phyloP scores from a whole-genome alignment of 2,888 invertebrate species.

The Bhutanitis thaidina region DNA sequence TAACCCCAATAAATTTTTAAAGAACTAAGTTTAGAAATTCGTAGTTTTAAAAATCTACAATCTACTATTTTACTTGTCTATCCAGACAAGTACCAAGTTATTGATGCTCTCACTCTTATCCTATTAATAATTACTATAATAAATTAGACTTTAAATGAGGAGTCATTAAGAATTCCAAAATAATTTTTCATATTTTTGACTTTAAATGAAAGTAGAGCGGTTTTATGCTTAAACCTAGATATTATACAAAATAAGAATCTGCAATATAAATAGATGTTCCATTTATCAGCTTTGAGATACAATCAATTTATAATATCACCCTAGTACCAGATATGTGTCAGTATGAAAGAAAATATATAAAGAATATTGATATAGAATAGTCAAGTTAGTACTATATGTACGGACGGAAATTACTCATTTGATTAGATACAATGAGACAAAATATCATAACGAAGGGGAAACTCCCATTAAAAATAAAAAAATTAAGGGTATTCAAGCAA shows the following conservation, averaged over 20 bases:
- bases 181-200: slow-evolving; percentile 28
- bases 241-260: slow-evolving; percentile 77
- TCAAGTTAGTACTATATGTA: slow-evolving; percentile 27
- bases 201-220: slow-evolving; percentile 37
- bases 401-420: slow-evolving; percentile 50
- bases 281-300: slow-evolving; percentile 22
- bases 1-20: slow-evolving; percentile 27
- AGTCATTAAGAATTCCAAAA: slow-evolving; percentile 46
- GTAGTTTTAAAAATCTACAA: slow-evolving; percentile 29
- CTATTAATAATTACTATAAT: slow-evolving; percentile 43
- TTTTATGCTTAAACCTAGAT: slow-evolving; percentile 66
- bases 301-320: slow-evolving; percentile 27
- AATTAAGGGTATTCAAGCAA: too few relatives aligned
- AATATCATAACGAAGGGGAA: background rate
- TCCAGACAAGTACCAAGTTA: slow-evolving; percentile 32
- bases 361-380: slow-evolving; percentile 19
- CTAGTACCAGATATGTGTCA: slow-evolving; percentile 42
- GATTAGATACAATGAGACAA: slow-evolving; percentile 3
- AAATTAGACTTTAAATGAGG: slow-evolving; percentile 49
- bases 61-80: slow-evolving; percentile 29
- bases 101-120: slow-evolving; percentile 45
- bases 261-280: slow-evolving; percentile 55
- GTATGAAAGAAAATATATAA: slow-evolving; percentile 20
- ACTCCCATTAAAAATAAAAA: background rate
- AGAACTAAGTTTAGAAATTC: slow-evolving; percentile 30